Base-by-base conservation (phyloP, 2,113 vertebrate species). In the Notothenia coriiceps region DNA sequence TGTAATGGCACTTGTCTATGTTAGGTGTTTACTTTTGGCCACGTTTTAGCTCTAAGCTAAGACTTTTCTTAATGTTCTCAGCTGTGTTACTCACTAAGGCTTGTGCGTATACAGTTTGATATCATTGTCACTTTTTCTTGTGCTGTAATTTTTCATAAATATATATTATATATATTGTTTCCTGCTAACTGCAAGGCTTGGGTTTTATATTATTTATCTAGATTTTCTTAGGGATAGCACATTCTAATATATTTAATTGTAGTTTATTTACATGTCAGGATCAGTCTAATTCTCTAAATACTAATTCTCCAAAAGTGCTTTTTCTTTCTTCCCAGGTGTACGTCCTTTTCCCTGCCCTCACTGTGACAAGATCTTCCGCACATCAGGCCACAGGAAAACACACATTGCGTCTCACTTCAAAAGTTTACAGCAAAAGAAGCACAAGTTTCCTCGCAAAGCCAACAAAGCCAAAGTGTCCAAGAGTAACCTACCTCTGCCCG, bases 361-460 rank as follows among this genome's bases (percentile, higher is more conserved):
- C 94, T 99, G 98, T 89, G 98, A 99, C 88, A 99, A 99, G 91
- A 97, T 98, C 65, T 99, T 99, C 55, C 96, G 98, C 44, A 99
- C 98, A 0, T 99, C 98, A 0, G 98, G 98, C 78, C 98, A 99
- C 88, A 95, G 98, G 71, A 99, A 99, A 93, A 99, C 98, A 1
- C 98, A 99, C 20, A 94, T 99, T 2, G 96, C 97, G 49, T 99
- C 98, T 1, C 98, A 99, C 83, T 99, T 99, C 81, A 99, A 98
- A 90, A 97, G 96, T 51, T 91, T 95, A 0, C 97, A 98, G 68
- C 87, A 97, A 25, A 97, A 97, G 86, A 99, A 97, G 87, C 94
- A 98, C 92, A 94, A 97, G 61, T 98, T 97, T 82, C 96, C 97
- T 2, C 95, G 98, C 2, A 99, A 98, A 82, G 93, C 96, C 4